phyloP scores from a whole-genome alignment of 2,113 vertebrate genomes.

The Hymenochirus boettgeri region DNA sequence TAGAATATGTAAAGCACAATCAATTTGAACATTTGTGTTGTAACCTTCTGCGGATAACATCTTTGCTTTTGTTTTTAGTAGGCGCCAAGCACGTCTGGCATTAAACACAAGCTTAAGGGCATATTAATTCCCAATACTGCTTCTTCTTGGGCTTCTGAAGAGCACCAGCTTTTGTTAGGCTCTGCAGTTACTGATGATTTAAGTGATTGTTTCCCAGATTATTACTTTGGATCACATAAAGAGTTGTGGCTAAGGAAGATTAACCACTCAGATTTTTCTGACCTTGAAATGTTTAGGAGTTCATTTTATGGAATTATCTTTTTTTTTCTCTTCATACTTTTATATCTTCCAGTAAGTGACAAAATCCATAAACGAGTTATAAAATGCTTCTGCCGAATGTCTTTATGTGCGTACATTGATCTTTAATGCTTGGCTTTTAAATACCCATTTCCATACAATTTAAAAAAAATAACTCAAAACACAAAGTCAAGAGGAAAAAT shows the following conservation, averaged over 20 bases:
- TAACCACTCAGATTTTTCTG: constrained; percentile 27
- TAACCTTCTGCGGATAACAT: no score
- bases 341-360: constrained; percentile 39
- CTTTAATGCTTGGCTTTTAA: constrained; percentile 32
- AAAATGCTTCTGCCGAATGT: constrained; percentile 19
- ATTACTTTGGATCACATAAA: constrained; percentile 33
- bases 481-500: no score
- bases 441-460: constrained; percentile 27
- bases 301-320: constrained; percentile 35
- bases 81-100: no score
- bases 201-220: constrained; percentile 25
- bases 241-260: constrained; percentile 26
- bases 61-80: no score
- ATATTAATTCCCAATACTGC: constrained; percentile 21
- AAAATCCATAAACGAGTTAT: constrained; percentile 34
- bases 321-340: constrained; percentile 27
- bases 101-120: constrained; percentile 33
- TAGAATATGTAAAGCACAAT: no score
- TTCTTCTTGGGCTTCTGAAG: constrained; percentile 16
- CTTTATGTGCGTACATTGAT: constrained; percentile 27
- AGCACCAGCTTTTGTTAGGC: constrained; percentile 12
- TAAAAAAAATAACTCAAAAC: background rate
- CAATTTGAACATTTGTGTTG: no score
- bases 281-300: constrained; percentile 38
- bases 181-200: constrained; percentile 26